Conservation (phyloP, 1,140 invertebrate species). For the Euschistus heros region DNA sequence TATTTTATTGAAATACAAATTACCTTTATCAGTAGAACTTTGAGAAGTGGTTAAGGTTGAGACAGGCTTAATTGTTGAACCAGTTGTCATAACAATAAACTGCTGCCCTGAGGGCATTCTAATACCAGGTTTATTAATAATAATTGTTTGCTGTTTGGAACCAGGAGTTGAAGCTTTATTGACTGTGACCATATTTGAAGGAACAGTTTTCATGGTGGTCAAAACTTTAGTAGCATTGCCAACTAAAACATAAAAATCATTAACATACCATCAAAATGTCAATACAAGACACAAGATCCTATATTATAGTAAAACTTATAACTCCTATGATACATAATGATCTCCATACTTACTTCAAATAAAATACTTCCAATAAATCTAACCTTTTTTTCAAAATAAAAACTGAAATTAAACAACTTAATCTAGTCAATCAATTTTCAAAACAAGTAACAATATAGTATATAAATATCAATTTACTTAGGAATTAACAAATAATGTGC, state of each 20-base stretch:
- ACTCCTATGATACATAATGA: no score
- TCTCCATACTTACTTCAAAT: no score
- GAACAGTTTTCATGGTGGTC: conserved; percentile 50
- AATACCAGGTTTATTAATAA: conserved; percentile 50
- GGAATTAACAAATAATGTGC: no score
- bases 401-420: no score
- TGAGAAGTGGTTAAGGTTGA: conserved; percentile 45
- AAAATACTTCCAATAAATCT: no score
- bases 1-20: not conserved
- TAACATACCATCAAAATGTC: not conserved
- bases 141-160: conserved; percentile 52
- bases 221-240: conserved; percentile 34
- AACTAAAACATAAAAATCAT: conserved; percentile 16
- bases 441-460: no score
- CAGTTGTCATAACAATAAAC: conserved; percentile 61
- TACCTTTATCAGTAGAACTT: conserved; percentile 1
- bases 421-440: no score
- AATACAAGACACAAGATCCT: no score
- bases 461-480: no score
- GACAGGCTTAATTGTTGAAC: conserved; percentile 48
- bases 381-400: no score
- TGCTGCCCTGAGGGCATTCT: conserved; percentile 47
- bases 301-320: no score
- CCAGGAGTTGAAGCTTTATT: conserved; percentile 47
- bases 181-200: conserved; percentile 54